A percentile compares a stretch with the other conserved stretches of the same genome.
Evolutionary conservation across 2,797 vertebrate genomes (phyloP).

Genomic region (Myiotriccus ornatus): DNA sequence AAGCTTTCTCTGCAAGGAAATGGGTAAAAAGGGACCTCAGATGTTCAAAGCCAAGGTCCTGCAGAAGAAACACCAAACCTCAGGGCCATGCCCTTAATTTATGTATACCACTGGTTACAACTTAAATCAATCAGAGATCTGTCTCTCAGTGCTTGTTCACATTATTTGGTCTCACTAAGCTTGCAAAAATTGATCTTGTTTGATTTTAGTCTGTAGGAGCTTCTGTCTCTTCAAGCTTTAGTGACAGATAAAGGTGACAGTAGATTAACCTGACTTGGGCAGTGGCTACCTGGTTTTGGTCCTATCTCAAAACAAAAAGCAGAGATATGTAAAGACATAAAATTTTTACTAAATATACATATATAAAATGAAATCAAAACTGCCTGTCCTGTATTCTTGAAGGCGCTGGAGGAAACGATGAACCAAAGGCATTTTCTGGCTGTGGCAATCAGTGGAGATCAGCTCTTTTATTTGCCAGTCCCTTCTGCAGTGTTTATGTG

Average conservation of each 20-base stretch:
- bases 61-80: background rate
- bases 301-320: background rate
- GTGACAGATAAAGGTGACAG: background rate
- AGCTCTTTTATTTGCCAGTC: background rate
- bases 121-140: background rate
- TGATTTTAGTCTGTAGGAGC: background rate
- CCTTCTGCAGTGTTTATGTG: slow-evolving; percentile 8
- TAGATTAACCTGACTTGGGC: background rate
- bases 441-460: background rate
- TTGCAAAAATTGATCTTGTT: background rate
- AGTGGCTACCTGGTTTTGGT: background rate
- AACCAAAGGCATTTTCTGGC: background rate
- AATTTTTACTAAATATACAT: too few relatives aligned
- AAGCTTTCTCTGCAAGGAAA: slow-evolving; percentile 56
- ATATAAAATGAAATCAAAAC: background rate
- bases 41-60: slow-evolving; percentile 38
- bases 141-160: background rate
- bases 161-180: background rate
- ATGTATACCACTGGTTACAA: background rate
- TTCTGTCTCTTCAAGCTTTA: background rate
- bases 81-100: background rate
- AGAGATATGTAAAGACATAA: background rate
- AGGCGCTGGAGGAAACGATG: background rate
- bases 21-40: slow-evolving; percentile 38
- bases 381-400: background rate